These are phyloP conservation scores for Trogon melanurus DNA, from an alignment of 2,113 vertebrate species.

Conservation along the genomic window DNA sequence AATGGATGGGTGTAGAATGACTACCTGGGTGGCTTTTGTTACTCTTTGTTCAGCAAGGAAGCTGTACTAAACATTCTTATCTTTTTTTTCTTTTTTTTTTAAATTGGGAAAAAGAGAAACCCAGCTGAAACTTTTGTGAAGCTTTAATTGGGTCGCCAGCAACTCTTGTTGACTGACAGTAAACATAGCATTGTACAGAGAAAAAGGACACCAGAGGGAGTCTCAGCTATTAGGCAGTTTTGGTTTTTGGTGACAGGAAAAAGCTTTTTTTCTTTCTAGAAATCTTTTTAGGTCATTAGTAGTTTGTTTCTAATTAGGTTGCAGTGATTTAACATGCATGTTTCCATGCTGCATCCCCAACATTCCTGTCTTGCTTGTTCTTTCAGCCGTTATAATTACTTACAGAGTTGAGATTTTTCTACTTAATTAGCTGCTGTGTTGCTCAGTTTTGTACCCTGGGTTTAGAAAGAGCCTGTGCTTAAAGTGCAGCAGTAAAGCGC, in stretches of 20 bases:
- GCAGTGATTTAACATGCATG: constrained; percentile 3
- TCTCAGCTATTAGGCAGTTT: constrained; percentile 16
- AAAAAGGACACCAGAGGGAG: constrained; percentile 34
- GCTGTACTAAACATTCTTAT: background rate
- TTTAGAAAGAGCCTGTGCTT: background rate
- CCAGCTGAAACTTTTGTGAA: background rate
- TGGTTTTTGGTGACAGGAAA: background rate
- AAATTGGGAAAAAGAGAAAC: background rate
- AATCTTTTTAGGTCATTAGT: constrained; percentile 13
- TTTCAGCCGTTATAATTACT: background rate
- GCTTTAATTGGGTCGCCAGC: background rate
- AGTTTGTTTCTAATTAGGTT: constrained; percentile 21
- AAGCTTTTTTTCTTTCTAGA: background rate
- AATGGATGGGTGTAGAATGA: background rate
- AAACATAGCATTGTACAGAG: constrained; percentile 1
- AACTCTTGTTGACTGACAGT: constrained; percentile 16
- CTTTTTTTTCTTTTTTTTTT: background rate
- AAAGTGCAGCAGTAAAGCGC: background rate
- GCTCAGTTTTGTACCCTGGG: background rate
- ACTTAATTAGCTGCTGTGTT: constrained; percentile 21
- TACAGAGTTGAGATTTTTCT: background rate
- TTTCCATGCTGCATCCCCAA: background rate
- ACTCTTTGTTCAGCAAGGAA: background rate
- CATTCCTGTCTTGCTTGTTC: background rate
- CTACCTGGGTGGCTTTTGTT: constrained; percentile 14